Evolutionary conservation across 2,888 invertebrate genomes (phyloP), one percentile per base, ranked within the genome.

Genomic region (Tryphoninae sp.): DNA sequence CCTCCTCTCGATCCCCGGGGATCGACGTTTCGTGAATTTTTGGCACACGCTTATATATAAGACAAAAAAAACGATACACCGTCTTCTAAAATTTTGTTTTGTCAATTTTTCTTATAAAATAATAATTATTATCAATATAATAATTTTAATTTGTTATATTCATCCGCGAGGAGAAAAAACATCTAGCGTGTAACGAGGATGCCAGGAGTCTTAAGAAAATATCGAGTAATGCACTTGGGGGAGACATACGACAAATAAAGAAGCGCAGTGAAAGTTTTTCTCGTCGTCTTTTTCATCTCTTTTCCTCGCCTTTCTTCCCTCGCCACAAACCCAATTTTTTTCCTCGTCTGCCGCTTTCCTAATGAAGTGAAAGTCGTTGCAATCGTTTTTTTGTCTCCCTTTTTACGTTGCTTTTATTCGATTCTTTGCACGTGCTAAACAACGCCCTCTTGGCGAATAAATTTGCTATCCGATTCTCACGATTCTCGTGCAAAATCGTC

Each of bases 331-430:
- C 19, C 23, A 58, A 33, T 59, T 72, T 33, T 11, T 13, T 7
- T 19, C 2, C 40, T 13, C 62, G 53, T 23, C 22, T 22, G 22
- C 26, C 59, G 40, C n/a, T 76, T 64, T 55, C 87, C 84, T 89
- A 89, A 91, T 89, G 90, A 90, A 89, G 89, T 90, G 90, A 90
- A 90, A 90, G 91, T 91, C 89, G 87, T 86, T 77, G 86, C 86
- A 87, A 90, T 89, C 90, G 88, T 86, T 23, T 89, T 90, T 88
- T 86, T 19, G 40, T 42, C 45, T 23, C 45, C 62, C 62, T 51
- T 49, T 26, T 22, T 23, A 26, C 58, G 19, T 33, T 6, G 61
- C 71, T 82, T 33, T 33, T 59, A 67, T 80, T 83, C 81, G 83
- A 83, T 83, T 78, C 77, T 71, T 78, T 74, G 68, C 78, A 73